These are phyloP conservation scores for Oxygymnocypris stewartii DNA, from an alignment of 2,113 vertebrate species.

Conservation along the genomic window DNA sequence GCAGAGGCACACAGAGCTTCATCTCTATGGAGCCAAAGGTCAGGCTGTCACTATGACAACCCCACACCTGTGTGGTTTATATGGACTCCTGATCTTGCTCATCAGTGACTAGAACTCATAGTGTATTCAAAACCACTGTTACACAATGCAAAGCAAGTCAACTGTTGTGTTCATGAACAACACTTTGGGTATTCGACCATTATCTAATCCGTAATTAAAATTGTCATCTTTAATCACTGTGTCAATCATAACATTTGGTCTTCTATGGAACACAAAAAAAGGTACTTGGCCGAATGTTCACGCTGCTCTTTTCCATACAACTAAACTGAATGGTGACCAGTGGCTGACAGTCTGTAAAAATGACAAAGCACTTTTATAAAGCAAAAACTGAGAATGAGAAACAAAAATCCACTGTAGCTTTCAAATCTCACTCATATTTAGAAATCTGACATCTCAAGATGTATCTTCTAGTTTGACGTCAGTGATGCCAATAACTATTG, in stretches of 20 bases:
- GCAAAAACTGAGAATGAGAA: too few species aligned
- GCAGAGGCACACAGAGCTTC: constrained; percentile 94
- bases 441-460: neutral
- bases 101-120: neutral
- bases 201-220: neutral
- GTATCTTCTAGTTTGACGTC: neutral
- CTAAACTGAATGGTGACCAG: neutral
- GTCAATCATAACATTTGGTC: neutral
- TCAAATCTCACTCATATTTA: neutral
- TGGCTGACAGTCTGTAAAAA: neutral
- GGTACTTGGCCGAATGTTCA: neutral
- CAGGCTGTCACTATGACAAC: constrained; percentile 70
- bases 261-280: neutral
- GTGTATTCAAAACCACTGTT: constrained; percentile 9
- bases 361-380: neutral
- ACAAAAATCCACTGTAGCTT: neutral
- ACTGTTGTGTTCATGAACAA: constrained; percentile 8
- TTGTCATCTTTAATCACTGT: neutral
- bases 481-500: neutral
- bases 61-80: constrained; percentile 37
- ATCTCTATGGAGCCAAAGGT: constrained; percentile 99
- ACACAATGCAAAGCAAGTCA: neutral
- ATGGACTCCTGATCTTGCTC: constrained; percentile 19
- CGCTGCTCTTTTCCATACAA: neutral
- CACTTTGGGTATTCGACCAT: neutral